Evolutionary conservation across 2,888 invertebrate species (phyloP).

Genomic region (Chouioia cunea): DNA sequence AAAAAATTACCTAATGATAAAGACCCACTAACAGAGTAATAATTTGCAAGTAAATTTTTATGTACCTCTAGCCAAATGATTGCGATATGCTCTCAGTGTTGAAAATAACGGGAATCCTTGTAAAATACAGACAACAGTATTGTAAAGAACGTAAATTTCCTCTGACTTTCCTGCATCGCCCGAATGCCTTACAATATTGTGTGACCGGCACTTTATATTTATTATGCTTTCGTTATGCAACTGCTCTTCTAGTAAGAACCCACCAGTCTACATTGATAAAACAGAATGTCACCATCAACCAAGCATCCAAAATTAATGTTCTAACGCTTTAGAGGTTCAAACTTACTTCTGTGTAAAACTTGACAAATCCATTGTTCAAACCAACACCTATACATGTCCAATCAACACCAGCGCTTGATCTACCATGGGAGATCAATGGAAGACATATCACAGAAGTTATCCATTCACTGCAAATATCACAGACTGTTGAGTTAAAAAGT

Average conservation of each 20-base stretch:
- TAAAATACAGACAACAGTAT: conserved; percentile 79
- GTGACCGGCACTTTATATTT: conserved; percentile 83
- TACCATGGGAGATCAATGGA: conserved; percentile 71
- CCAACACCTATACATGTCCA: conserved; percentile 95
- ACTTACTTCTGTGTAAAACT: conserved; percentile 86
- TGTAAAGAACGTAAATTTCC: conserved; percentile 83
- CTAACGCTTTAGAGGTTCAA: neutral
- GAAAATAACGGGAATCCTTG: conserved; percentile 85
- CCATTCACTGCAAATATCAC: conserved; percentile 64
- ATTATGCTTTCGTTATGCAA: conserved; percentile 86
- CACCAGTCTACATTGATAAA: conserved; percentile 73
- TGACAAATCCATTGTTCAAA: conserved; percentile 84
- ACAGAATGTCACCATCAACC: neutral
- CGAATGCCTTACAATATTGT: conserved; percentile 69
- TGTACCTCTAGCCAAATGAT: conserved; percentile 83
- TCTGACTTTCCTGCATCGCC: conserved; percentile 70
- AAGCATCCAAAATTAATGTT: neutral
- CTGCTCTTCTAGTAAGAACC: conserved; percentile 84
- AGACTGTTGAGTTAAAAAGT: too few species aligned
- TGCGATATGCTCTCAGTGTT: conserved; percentile 82
- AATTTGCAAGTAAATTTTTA: conserved; percentile 13
- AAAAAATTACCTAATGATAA: neutral
- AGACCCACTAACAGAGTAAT: neutral
- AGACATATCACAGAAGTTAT: conserved; percentile 71
- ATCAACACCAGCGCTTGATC: conserved; percentile 75